A percentile compares a stretch with the other conserved stretches of the same genome.
Conservation (phyloP, 1,140 invertebrate species). For the Sitobion miscanthi region DNA sequence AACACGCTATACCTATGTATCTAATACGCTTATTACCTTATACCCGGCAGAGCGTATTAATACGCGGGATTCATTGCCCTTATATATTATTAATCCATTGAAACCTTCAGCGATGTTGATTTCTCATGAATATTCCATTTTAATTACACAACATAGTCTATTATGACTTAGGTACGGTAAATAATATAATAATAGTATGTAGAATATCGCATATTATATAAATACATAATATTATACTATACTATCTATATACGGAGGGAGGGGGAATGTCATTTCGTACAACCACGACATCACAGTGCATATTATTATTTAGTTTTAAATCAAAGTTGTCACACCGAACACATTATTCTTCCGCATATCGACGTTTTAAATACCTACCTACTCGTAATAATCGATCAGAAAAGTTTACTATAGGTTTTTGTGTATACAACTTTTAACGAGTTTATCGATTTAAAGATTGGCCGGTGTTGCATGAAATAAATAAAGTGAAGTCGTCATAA, state of each 20-base stretch:
- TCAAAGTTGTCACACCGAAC: background rate
- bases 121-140: conserved; percentile 19
- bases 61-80: background rate
- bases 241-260: too few relatives aligned
- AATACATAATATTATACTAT: too few relatives aligned
- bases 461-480: background rate
- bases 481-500: background rate
- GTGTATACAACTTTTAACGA: background rate
- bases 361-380: background rate
- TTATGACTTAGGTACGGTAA: background rate
- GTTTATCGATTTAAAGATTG: conserved; percentile 5
- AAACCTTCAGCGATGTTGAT: background rate
- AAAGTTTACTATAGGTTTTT: background rate
- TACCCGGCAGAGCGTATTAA: conserved; percentile 4
- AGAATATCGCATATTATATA: background rate
- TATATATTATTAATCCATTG: conserved; percentile 8
- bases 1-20: background rate
- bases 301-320: background rate
- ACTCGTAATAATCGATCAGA: background rate
- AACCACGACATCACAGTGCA: background rate
- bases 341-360: background rate
- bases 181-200: background rate
- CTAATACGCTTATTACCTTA: background rate
- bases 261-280: background rate
- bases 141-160: background rate